These are phyloP conservation scores for Agrochola circellaris DNA, from an alignment of 2,888 invertebrate genomes.

Conservation along the genomic window DNA sequence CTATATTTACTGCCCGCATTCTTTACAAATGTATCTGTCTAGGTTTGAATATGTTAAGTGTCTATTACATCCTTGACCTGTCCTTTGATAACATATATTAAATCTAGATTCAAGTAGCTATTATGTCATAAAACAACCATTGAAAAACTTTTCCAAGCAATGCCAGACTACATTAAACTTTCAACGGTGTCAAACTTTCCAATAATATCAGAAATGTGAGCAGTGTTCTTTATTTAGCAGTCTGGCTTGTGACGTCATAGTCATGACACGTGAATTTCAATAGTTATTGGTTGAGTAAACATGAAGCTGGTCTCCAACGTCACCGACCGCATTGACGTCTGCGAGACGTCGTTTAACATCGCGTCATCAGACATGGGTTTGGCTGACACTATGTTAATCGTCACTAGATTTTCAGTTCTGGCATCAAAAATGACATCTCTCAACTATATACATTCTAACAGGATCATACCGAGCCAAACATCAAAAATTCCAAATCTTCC, in stretches of 20 bases:
- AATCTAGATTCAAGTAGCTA: not conserved
- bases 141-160: slow-evolving; percentile 4
- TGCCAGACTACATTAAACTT: slow-evolving; percentile 33
- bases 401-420: slow-evolving; percentile 42
- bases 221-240: slow-evolving; percentile 56
- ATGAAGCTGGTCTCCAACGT: slow-evolving; percentile 66
- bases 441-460: slow-evolving; percentile 3
- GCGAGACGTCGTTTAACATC: slow-evolving; percentile 66
- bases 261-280: slow-evolving; percentile 62
- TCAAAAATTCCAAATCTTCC: slow-evolving; percentile 3
- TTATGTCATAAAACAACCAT: not conserved
- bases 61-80: not conserved
- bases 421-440: slow-evolving; percentile 8
- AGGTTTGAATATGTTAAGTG: not conserved
- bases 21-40: not conserved
- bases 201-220: slow-evolving; percentile 51
- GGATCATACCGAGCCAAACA: not conserved
- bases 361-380: slow-evolving; percentile 70
- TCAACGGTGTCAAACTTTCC: slow-evolving; percentile 40
- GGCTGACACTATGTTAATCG: slow-evolving; percentile 53
- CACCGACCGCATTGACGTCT: slow-evolving; percentile 74
- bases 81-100: not conserved
- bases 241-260: slow-evolving; percentile 61
- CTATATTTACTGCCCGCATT: not conserved
- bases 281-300: slow-evolving; percentile 63